These are phyloP conservation scores for Isoperla grammatica DNA, from an alignment of 2,888 invertebrate species.

Conservation along the genomic window DNA sequence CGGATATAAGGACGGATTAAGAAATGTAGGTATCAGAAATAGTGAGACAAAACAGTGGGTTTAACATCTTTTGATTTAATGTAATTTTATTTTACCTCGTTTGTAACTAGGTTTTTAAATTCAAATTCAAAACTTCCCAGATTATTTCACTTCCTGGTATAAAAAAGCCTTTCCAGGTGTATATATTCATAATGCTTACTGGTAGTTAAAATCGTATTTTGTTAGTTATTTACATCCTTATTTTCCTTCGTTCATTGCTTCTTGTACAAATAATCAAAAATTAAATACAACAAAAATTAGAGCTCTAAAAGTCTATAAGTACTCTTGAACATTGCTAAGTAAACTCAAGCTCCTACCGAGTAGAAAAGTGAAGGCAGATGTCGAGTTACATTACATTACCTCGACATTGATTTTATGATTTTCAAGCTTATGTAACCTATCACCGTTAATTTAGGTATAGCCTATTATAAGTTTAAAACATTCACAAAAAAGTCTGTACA, in stretches of 20 bases:
- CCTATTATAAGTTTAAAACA: neutral
- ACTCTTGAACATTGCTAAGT: too few relatives aligned
- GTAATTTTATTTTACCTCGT: conserved; percentile 12
- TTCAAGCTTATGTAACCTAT: too few relatives aligned
- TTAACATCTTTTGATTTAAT: conserved; percentile 1
- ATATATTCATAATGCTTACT: neutral
- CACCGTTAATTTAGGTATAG: neutral
- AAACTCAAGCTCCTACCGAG: too few relatives aligned
- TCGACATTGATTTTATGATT: too few relatives aligned
- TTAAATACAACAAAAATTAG: too few relatives aligned
- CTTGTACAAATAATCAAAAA: too few relatives aligned
- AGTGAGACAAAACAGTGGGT: neutral
- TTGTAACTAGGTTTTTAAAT: conserved; percentile 11
- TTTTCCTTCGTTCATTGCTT: neutral
- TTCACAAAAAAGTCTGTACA: conserved; percentile 23
- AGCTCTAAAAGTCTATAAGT: too few relatives aligned
- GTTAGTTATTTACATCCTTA: conserved; percentile 5
- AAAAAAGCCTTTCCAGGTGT: conserved; percentile 10
- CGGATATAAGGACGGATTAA: too few relatives aligned
- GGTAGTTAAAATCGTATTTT: conserved; percentile 8
- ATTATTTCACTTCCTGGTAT: conserved; percentile 12
- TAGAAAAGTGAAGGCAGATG: too few relatives aligned
- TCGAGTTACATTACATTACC: too few relatives aligned
- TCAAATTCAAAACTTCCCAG: conserved; percentile 7
- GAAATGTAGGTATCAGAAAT: too few relatives aligned